Base-by-base conservation (phyloP, 2,888 invertebrate species). In the Oscheius sp. region DNA sequence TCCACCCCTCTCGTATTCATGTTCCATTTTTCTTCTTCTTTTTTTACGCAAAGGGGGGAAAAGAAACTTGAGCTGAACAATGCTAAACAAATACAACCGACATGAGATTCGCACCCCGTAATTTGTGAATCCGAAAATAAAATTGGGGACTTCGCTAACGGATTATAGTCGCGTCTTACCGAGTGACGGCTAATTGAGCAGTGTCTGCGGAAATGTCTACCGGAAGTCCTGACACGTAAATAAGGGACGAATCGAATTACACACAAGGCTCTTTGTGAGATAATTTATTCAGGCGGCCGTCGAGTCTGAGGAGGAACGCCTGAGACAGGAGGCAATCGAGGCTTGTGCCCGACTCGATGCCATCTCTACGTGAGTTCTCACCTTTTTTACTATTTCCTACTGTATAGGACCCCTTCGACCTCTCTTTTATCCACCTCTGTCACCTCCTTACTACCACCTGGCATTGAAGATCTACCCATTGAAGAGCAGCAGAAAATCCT, bases 261-360 rank as follows among this genome's bases (percentile, higher is more conserved):
- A 36, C 38, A 12, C 38, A 36, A 36, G 26, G 14, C 24, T 49
- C 24, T 24, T 20, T 14, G 26, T 20, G 20, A 22, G 47, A 47
- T 47, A 54, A 54, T 54, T 54, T 51, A 32, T 51, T 54, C 36
- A 54, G 54, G 54, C 54, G 33, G 54, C 54, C 32, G 54, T 20
- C 54, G 59, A 59, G 33, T 62, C 90, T 70, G 89, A 89, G 59
- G 90, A 90, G 75, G 90, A 90, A 82, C 86, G 89, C 62, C 87
- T 89, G 70, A 88, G 90, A 85, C 90, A 90, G 63, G 88, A 89
- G 75, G 88, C 89, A 71, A 90, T 91, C 24, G 90, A 90, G 88
- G 56, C 54, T 9, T 65, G 65, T 41, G 54, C 72, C 14, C 71
- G 64, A 32, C 44, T 62, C 32, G 62, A 62, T 62, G 62, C 62